Conservation (phyloP, 2,888 invertebrate species). For the Netelia virgata region DNA sequence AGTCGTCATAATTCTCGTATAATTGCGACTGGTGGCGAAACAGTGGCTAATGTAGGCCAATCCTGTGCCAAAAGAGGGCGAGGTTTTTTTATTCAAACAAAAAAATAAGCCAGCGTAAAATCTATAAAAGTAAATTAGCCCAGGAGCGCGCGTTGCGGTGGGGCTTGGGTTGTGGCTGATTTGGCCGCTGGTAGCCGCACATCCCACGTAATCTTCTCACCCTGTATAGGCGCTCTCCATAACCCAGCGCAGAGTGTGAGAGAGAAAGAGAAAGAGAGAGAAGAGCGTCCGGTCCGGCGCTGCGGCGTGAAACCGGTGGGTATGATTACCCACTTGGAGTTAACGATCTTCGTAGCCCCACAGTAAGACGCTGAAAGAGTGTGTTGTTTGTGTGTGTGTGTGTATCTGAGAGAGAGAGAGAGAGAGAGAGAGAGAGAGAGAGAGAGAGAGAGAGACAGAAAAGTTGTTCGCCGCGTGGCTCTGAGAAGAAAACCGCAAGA, state of each 20-base stretch:
- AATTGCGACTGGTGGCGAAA: constrained; percentile 33
- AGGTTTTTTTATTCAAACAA: constrained; percentile 15
- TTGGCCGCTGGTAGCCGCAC: constrained; percentile 59
- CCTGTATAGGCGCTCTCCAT: constrained; percentile 66
- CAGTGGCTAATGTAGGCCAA: constrained; percentile 18
- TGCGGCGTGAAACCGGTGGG: constrained; percentile 81
- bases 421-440: constrained; percentile 41
- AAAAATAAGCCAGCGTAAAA: constrained; percentile 58
- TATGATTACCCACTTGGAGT: constrained; percentile 82
- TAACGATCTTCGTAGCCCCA: constrained; percentile 79
- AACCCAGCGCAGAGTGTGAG: background rate
- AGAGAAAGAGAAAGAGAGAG: constrained; percentile 38
- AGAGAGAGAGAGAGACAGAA: constrained; percentile 36
- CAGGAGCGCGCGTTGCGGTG: constrained; percentile 44
- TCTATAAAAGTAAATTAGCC: constrained; percentile 72
- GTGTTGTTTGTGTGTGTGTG: constrained; percentile 27
- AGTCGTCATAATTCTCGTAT: background rate
- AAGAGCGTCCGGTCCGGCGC: constrained; percentile 71
- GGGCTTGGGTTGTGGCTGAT: constrained; percentile 37
- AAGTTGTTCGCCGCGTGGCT: constrained; percentile 70
- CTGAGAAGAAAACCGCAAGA: constrained; percentile 79
- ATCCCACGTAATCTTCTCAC: constrained; percentile 71
- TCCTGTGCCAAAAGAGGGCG: constrained; percentile 14
- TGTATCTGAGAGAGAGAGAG: constrained; percentile 38
- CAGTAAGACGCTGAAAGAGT: constrained; percentile 39